A percentile compares a stretch with the other conserved stretches of the same genome.
These are phyloP conservation scores for Littorina saxatilis DNA, from an alignment of 1,140 invertebrate species.

Conservation along the genomic window DNA sequence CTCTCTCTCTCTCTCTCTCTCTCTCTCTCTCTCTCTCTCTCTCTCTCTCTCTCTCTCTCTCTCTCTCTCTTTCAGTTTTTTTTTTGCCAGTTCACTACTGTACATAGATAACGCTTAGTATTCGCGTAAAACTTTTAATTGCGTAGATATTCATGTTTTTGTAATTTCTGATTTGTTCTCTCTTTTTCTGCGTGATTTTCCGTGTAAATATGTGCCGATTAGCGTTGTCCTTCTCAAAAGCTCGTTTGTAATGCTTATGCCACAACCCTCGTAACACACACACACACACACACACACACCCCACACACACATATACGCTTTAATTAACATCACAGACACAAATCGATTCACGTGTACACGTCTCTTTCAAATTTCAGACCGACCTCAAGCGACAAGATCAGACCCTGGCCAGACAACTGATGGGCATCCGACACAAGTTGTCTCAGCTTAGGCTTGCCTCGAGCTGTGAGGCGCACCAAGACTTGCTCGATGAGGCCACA, in stretches of 20 bases:
- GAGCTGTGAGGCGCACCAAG: slow-evolving; percentile 64
- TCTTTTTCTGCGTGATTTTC: no score
- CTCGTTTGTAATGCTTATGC: no score
- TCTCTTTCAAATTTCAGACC: slow-evolving; percentile 46
- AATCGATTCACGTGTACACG: no score
- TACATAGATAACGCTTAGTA: no score
- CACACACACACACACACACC: neutral
- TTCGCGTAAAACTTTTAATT: no score
- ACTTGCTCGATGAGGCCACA: slow-evolving; percentile 66
- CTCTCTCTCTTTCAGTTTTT: slow-evolving; percentile 5
- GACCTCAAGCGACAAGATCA: slow-evolving; percentile 65
- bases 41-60: neutral
- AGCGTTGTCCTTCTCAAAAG: no score
- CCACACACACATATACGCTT: no score
- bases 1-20: neutral
- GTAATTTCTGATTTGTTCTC: no score
- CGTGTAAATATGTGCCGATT: no score
- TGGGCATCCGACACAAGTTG: slow-evolving; percentile 66
- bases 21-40: neutral
- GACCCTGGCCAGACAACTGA: slow-evolving; percentile 58
- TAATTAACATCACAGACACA: no score
- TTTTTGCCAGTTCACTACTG: no score
- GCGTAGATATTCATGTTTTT: no score
- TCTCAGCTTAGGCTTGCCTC: slow-evolving; percentile 57
- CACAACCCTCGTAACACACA: neutral